Evolutionary conservation across 2,888 invertebrate genomes (phyloP).

Genomic region (Nipponacmea schrenckii): DNA sequence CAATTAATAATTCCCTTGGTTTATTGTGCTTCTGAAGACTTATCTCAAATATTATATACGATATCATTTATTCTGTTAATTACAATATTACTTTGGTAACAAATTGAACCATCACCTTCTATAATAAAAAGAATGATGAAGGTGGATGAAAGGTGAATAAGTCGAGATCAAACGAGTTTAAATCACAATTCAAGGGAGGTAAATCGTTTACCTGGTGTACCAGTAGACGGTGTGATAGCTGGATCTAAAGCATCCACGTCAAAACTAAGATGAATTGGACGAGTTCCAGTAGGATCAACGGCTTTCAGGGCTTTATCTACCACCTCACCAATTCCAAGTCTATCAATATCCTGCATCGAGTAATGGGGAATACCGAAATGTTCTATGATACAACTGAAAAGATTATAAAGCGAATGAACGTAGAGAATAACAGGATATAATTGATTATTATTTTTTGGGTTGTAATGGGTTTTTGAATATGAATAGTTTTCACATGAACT

Average conservation of each 20-base stretch:
- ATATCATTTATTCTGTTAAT: too few species aligned
- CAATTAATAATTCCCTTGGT: too few species aligned
- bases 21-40: too few species aligned
- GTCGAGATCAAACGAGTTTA: not conserved
- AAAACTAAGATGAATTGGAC: slow-evolving; percentile 85
- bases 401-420: not conserved
- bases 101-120: not conserved
- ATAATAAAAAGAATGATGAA: too few species aligned
- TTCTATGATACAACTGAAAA: slow-evolving; percentile 77
- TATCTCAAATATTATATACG: too few species aligned
- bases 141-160: too few species aligned
- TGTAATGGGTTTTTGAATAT: too few species aligned
- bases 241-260: slow-evolving; percentile 91
- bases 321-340: slow-evolving; percentile 81
- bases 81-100: not conserved
- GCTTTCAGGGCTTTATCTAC: slow-evolving; percentile 73
- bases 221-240: slow-evolving; percentile 87
- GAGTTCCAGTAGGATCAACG: slow-evolving; percentile 75
- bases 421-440: too few species aligned
- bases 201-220: slow-evolving; percentile 82
- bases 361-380: slow-evolving; percentile 83
- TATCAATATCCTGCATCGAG: slow-evolving; percentile 86
- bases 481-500: too few species aligned
- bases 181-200: not conserved
- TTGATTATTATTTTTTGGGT: too few species aligned